These are phyloP conservation scores for Ctenoplectra terminalis DNA, from an alignment of 1,140 invertebrate species.

Conservation along the genomic window DNA sequence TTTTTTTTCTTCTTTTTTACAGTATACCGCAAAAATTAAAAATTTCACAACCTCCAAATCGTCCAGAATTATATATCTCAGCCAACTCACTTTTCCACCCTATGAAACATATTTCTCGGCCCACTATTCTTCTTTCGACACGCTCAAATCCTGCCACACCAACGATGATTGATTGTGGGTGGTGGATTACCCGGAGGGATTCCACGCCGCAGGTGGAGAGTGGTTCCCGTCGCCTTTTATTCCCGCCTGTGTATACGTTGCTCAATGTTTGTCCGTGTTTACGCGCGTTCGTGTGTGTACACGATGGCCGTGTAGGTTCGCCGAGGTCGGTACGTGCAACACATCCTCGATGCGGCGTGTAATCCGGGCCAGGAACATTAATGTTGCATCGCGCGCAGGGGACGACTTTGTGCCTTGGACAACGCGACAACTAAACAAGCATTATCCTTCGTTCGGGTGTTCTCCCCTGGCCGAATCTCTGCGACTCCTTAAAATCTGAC, in stretches of 20 bases:
- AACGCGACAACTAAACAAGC: slow-evolving; percentile 73
- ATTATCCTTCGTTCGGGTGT: slow-evolving; percentile 66
- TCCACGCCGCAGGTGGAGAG: slow-evolving; percentile 58
- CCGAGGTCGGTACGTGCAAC: slow-evolving; percentile 42
- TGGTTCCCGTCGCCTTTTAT: slow-evolving; percentile 33
- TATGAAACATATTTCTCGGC: slow-evolving; percentile 31
- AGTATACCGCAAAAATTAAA: too few relatives aligned
- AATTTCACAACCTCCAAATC: too few relatives aligned
- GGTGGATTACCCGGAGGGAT: slow-evolving; percentile 61
- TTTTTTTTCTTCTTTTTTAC: too few relatives aligned
- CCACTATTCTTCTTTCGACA: slow-evolving; percentile 34
- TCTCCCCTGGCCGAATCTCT: slow-evolving; percentile 30
- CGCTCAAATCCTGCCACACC: slow-evolving; percentile 31
- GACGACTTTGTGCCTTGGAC: slow-evolving; percentile 69
- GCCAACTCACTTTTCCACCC: not conserved
- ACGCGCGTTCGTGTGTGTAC: not conserved
- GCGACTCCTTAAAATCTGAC: slow-evolving; percentile 27
- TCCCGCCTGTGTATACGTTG: not conserved
- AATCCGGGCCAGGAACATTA: slow-evolving; percentile 76
- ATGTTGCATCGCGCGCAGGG: slow-evolving; percentile 75
- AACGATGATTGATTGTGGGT: slow-evolving; percentile 72
- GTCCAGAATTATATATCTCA: not conserved
- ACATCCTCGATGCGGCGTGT: slow-evolving; percentile 61
- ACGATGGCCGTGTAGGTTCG: not conserved
- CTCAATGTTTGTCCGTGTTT: slow-evolving; percentile 13